These are phyloP conservation scores for Prolemur simus DNA, from an alignment of 2,113 vertebrate genomes.

Conservation along the genomic window DNA sequence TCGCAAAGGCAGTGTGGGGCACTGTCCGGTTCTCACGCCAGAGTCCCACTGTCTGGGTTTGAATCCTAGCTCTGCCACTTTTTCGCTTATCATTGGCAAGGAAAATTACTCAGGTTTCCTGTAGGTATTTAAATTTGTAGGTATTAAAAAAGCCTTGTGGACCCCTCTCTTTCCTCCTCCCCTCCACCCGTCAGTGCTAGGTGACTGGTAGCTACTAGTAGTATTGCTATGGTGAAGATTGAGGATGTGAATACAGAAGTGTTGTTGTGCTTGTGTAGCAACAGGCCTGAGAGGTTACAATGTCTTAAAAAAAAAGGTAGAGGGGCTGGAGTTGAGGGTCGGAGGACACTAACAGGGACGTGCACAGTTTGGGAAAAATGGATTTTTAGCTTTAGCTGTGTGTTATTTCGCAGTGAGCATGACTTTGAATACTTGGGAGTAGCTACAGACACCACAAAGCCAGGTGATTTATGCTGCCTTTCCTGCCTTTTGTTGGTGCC, in stretches of 20 bases:
- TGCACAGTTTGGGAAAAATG: neutral
- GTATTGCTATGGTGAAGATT: accelerated
- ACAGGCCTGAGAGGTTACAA: too few relatives aligned
- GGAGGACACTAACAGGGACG: neutral
- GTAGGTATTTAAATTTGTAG: neutral
- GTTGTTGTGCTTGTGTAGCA: neutral
- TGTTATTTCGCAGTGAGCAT: neutral
- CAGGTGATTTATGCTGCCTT: neutral
- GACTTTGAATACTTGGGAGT: neutral
- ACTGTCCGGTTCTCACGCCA: neutral
- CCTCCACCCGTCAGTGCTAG: neutral
- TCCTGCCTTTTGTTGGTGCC: neutral
- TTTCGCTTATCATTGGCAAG: neutral
- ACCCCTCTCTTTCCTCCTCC: accelerated
- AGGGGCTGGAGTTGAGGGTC: too few relatives aligned
- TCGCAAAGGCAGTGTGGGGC: neutral
- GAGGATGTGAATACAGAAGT: neutral
- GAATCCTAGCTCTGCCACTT: neutral
- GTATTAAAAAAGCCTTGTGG: neutral
- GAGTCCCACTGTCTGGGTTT: neutral
- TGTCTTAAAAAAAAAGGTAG: too few relatives aligned
- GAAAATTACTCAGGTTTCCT: neutral
- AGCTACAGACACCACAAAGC: neutral
- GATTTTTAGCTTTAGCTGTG: neutral
- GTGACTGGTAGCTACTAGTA: neutral